phyloP scores from a whole-genome alignment of 2,113 vertebrate species.

The Pseudopipra pipra region DNA sequence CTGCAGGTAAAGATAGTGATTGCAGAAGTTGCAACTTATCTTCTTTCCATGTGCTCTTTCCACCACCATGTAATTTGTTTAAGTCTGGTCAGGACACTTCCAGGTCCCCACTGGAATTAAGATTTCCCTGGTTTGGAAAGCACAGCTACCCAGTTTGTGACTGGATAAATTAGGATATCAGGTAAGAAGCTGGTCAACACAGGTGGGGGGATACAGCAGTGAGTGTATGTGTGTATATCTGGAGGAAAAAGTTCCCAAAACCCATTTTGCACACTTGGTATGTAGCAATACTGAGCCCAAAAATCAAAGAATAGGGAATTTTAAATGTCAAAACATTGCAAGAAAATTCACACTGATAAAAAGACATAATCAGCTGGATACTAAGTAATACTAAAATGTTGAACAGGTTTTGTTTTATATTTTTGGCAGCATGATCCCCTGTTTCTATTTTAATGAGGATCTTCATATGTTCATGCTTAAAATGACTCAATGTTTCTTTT shows the following conservation, averaged over 20 bases:
- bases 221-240: not conserved
- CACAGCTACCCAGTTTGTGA: not conserved
- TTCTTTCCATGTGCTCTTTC: not conserved
- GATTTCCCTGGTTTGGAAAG: not conserved
- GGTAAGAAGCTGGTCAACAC: not conserved
- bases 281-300: not conserved
- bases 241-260: not conserved
- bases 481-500: not conserved
- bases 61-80: not conserved
- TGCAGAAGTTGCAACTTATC: not conserved
- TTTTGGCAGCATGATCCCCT: not conserved
- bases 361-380: not conserved
- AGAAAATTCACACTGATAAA: not conserved
- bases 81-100: not conserved
- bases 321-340: not conserved
- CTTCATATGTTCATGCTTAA: not conserved
- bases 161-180: not conserved
- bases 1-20: not conserved
- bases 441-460: not conserved
- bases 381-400: not conserved
- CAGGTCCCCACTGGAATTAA: not conserved
- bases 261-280: not conserved
- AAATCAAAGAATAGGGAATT: not conserved
- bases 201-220: rapidly evolving
- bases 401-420: not conserved